phyloP scores from a whole-genome alignment of 2,888 invertebrate genomes.

The Torymus tubicola region DNA sequence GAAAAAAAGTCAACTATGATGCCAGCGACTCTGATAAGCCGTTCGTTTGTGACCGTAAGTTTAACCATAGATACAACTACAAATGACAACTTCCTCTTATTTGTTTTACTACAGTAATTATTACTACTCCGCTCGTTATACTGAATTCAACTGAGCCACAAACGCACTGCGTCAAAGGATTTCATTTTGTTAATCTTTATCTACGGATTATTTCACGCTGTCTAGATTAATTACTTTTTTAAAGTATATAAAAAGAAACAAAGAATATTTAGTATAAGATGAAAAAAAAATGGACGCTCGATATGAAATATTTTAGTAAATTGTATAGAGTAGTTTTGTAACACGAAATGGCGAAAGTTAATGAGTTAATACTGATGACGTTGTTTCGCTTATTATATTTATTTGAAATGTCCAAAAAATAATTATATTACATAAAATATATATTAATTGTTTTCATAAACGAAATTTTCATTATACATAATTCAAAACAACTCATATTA shows the following conservation, averaged over 20 bases:
- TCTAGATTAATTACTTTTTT: constrained; percentile 50
- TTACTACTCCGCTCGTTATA: constrained; percentile 63
- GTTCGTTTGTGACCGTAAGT: constrained; percentile 94
- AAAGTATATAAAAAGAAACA: constrained; percentile 51
- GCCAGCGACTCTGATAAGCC: constrained; percentile 90
- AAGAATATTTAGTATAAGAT: constrained; percentile 67
- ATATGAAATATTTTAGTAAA: constrained; percentile 66
- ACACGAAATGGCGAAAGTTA: constrained; percentile 49
- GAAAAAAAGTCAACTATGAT: constrained; percentile 80
- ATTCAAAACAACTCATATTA: constrained; percentile 39
- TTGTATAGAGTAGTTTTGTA: constrained; percentile 57
- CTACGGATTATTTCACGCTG: constrained; percentile 62
- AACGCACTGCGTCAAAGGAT: constrained; percentile 68
- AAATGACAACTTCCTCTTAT: constrained; percentile 74
- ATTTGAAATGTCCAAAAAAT: constrained; percentile 50
- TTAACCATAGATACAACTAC: constrained; percentile 76
- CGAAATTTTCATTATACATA: constrained; percentile 54
- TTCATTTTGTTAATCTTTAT: constrained; percentile 68
- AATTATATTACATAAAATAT: constrained; percentile 48
- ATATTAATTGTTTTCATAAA: constrained; percentile 55
- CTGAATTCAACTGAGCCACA: constrained; percentile 64
- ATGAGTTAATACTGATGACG: constrained; percentile 35
- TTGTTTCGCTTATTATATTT: constrained; percentile 56
- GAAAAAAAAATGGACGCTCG: constrained; percentile 62
- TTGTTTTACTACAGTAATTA: constrained; percentile 63